Percentiles rank a stretch among this genome's conserved stretches.
These are phyloP conservation scores for Dicycla oo DNA, from an alignment of 2,888 invertebrate species.

Conservation along the genomic window DNA sequence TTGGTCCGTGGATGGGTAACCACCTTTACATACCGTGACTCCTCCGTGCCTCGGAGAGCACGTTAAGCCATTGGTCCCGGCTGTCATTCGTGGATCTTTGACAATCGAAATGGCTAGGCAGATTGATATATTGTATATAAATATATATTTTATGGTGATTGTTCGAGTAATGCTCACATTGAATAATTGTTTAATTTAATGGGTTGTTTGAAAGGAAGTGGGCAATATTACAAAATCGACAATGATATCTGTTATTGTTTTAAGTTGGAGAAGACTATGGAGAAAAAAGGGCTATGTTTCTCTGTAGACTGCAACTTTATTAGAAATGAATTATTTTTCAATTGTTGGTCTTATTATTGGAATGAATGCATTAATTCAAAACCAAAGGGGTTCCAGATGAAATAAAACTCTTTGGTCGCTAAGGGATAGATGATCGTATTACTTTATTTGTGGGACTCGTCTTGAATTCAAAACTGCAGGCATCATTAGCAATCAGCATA, in stretches of 20 bases:
- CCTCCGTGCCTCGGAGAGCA: too few species aligned
- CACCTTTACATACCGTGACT: too few species aligned
- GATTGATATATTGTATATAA: too few species aligned
- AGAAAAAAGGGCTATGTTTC: not conserved
- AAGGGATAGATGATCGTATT: not conserved
- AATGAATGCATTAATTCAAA: not conserved
- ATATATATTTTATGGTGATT: conserved; percentile 40
- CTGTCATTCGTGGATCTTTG: too few species aligned
- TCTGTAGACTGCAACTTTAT: not conserved
- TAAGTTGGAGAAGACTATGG: not conserved
- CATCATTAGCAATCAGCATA: not conserved
- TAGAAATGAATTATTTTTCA: too few species aligned
- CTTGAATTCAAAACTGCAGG: not conserved
- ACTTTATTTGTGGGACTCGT: not conserved
- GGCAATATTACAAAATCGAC: not conserved
- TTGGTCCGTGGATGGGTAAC: too few species aligned
- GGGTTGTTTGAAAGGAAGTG: conserved; percentile 22
- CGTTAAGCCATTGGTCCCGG: too few species aligned
- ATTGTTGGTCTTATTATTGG: too few species aligned
- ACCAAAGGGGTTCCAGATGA: not conserved
- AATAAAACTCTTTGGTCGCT: not conserved
- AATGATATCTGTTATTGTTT: conserved; percentile 6
- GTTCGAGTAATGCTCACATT: conserved; percentile 33
- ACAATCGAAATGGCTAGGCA: too few species aligned
- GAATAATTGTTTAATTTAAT: conserved; percentile 27